Conservation (phyloP, 64 coral and sea anemone species). For the Dendrophyllia cribrosa region DNA sequence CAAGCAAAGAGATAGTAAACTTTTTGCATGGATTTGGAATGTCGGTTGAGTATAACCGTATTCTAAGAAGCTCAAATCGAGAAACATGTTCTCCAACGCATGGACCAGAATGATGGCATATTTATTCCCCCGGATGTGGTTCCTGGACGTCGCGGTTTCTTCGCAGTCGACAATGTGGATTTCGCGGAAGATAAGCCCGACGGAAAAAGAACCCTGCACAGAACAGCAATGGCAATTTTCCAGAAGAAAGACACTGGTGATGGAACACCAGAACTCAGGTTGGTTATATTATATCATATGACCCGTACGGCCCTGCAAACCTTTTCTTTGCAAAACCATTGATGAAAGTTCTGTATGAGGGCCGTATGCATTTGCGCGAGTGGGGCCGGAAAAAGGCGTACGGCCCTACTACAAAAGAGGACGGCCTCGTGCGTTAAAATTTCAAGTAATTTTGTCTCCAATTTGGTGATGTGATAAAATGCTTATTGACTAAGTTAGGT, state of each 20-base stretch:
- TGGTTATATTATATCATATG: too few species aligned
- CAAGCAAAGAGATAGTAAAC: conserved; percentile 58
- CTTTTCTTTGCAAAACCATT: too few species aligned
- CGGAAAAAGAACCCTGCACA: conserved; percentile 47
- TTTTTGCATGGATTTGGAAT: conserved; percentile 29
- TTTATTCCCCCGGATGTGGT: conserved; percentile 55
- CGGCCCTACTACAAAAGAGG: too few species aligned
- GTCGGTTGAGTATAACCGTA: conserved; percentile 40
- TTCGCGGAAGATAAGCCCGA: conserved; percentile 47
- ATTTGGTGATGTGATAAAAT: too few species aligned
- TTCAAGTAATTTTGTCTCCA: too few species aligned
- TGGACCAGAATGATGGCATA: conserved; percentile 31
- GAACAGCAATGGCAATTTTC: conserved; percentile 58
- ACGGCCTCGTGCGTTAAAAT: too few species aligned
- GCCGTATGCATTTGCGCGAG: too few species aligned
- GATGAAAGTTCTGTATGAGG: too few species aligned
- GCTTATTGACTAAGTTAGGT: too few species aligned
- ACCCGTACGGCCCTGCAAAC: too few species aligned
- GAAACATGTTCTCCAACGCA: conserved; percentile 26
- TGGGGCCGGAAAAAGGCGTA: too few species aligned
- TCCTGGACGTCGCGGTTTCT: conserved; percentile 28
- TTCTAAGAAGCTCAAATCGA: conserved; percentile 59
- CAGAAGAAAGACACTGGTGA: conserved; percentile 16
- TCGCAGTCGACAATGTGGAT: conserved; percentile 52
- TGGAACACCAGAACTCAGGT: too few species aligned